Evolutionary conservation across 2,113 vertebrate species (phyloP), one percentile per base, ranked within the genome.

Genomic region (Callipepla californica): DNA sequence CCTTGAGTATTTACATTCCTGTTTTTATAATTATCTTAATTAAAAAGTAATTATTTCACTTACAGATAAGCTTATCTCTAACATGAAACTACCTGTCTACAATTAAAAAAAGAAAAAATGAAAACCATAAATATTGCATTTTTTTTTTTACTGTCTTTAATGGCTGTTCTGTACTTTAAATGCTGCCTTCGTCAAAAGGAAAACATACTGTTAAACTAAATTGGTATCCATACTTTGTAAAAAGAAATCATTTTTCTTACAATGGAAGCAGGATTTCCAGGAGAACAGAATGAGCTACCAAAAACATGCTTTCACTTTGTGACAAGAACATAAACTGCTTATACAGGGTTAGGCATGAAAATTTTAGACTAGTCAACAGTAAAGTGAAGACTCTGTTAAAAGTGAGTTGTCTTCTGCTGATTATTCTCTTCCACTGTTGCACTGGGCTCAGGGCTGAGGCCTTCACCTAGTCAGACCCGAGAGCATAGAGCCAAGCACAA

Each of bases 21-120:
- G 77, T 97, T 97, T 97, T 97, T 96, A 96, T 96, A 98, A 98
- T 98, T 97, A 97, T 96, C 97, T 97, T 98, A 98, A 98, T 98
- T 98, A 97, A 97, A 97, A 92, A 97, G 97, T 94, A 97, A 98
- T 98, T 98, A 98, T 85, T 94, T 90, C 94, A 81, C 94, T 92
- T 95, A 95, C 89, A 97, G 97, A 97, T 97, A 97, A 53, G 74
- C 97, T 97, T 97, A 97, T 96, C 97, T 82, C 93, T 73, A 95
- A 97, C 98, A 97, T 97, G 98, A 98, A 97, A 92, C 89, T 97
- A 97, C 98, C 96, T 97, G 98, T 97, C 98, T 97, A 90, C 94
- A 90, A 70, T 95, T 93, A 15, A 92, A 96, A 88, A 94, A 36
- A n/a, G n/a, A 36, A 36, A 93, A 53, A 89, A 55, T 90, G 87